phyloP scores from a whole-genome alignment of 64 coral and sea anemone species.

The Astreopora myriophthalma region DNA sequence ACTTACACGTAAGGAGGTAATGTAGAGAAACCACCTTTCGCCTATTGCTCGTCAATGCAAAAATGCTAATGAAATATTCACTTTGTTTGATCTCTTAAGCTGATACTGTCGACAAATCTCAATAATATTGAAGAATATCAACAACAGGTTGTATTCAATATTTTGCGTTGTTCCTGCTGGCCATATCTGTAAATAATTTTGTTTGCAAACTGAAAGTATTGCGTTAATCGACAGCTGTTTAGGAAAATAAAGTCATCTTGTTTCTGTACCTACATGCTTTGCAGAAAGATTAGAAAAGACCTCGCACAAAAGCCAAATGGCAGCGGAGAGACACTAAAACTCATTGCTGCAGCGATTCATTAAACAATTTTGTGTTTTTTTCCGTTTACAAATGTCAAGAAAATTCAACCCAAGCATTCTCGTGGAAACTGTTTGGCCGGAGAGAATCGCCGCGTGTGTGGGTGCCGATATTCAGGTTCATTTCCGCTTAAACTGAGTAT shows the following conservation, averaged over 20 bases:
- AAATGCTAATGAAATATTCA: not conserved
- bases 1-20: not conserved
- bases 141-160: slow-evolving; percentile 13
- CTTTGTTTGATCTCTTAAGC: not conserved
- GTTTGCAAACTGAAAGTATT: not conserved
- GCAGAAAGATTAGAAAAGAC: no score
- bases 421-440: no score
- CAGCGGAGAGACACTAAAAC: no score
- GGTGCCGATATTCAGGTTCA: no score
- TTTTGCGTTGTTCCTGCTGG: not conserved
- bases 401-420: no score
- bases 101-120: not conserved
- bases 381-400: no score
- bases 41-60: no score
- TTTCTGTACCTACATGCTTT: no score
- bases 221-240: not conserved
- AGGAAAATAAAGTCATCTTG: not conserved
- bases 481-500: not conserved
- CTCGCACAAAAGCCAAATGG: no score
- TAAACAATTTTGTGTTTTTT: no score
- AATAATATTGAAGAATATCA: not conserved
- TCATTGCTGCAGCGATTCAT: no score
- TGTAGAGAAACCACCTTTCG: not conserved
- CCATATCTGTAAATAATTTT: not conserved
- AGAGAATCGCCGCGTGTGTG: no score